Evolutionary conservation across 2,797 vertebrate genomes (phyloP).

Genomic region (Chrysocyon brachyurus): DNA sequence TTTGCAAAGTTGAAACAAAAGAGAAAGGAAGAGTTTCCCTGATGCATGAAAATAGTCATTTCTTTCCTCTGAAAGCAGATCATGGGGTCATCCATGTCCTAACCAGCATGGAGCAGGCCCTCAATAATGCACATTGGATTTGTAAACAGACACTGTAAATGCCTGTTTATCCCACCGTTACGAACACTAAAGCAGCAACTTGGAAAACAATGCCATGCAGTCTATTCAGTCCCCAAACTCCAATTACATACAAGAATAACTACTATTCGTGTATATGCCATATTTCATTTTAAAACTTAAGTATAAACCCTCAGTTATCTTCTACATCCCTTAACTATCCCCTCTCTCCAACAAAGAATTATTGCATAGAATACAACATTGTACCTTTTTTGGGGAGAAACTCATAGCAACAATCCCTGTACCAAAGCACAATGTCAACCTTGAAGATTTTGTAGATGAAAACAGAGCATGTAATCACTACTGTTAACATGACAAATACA

Average conservation of each 20-base stretch:
- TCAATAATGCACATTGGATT: not conserved
- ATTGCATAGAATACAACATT: conserved; percentile 40
- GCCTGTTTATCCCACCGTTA: not conserved
- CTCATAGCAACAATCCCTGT: conserved; percentile 88
- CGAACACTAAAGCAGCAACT: not conserved
- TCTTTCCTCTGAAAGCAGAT: not conserved
- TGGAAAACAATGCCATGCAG: not conserved
- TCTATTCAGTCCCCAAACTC: not conserved
- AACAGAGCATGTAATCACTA: conserved; percentile 87
- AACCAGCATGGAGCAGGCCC: not conserved
- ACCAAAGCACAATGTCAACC: conserved; percentile 94
- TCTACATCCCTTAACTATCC: not conserved
- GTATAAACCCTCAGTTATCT: not conserved
- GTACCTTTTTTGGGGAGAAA: conserved; percentile 90
- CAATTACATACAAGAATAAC: not conserved
- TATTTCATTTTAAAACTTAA: conserved; percentile 33
- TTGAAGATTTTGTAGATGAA: conserved; percentile 92
- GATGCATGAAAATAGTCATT: not conserved
- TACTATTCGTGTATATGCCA: not conserved
- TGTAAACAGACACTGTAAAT: not conserved
- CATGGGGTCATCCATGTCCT: not conserved
- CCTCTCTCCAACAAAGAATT: not conserved
- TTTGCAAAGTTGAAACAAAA: not conserved
- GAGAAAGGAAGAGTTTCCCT: not conserved
- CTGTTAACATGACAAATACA: conserved; percentile 81